phyloP scores from a whole-genome alignment of 2,113 vertebrate genomes.

The Naja naja region DNA sequence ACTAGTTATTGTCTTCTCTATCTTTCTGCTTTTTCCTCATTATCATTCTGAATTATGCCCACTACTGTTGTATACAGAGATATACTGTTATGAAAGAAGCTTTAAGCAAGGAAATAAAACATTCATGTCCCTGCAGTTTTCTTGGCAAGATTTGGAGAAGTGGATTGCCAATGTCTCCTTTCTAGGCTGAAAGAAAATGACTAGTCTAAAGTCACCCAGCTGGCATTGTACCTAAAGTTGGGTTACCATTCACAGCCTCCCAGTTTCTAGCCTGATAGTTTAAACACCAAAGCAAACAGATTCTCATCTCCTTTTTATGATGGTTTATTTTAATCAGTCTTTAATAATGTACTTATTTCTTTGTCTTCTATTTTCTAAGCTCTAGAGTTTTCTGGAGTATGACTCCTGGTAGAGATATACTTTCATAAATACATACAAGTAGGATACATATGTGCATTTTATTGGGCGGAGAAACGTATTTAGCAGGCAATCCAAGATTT shows the following conservation, averaged over 20 bases:
- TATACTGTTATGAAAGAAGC: constrained; percentile 35
- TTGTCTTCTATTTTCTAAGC: background rate
- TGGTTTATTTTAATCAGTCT: background rate
- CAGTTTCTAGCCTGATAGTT: background rate
- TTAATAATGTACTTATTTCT: background rate
- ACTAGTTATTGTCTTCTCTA: background rate
- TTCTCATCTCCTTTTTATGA: background rate
- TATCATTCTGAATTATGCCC: background rate
- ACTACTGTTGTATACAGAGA: background rate
- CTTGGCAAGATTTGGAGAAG: background rate
- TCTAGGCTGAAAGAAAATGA: background rate
- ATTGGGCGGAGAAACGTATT: background rate
- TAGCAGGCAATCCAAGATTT: background rate
- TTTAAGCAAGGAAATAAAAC: constrained; percentile 50
- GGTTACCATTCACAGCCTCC: background rate
- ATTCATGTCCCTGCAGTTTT: constrained; percentile 25
- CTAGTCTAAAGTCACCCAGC: background rate
- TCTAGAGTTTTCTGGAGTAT: background rate
- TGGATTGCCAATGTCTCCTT: background rate
- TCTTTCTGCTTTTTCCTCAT: background rate
- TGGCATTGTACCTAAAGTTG: background rate
- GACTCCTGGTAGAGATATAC: background rate
- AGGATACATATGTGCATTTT: background rate
- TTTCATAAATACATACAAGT: background rate
- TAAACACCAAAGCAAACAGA: background rate